These are phyloP conservation scores for Platichthys stellatus DNA, from an alignment of 2,113 vertebrate species.

Conservation along the genomic window DNA sequence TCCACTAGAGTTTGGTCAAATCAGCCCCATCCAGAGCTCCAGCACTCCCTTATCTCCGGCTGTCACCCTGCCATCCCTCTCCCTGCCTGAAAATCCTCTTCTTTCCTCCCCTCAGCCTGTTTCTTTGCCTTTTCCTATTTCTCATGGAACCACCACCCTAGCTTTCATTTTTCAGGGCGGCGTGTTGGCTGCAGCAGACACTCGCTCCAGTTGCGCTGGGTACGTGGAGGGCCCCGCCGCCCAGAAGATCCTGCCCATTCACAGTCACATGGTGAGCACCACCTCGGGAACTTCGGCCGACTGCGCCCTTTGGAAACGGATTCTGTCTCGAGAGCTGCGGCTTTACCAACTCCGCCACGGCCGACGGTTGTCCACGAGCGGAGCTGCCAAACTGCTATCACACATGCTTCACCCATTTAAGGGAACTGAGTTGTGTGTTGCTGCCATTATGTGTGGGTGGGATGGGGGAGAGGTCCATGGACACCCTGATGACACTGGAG, in stretches of 20 bases:
- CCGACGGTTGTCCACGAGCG: slow-evolving; percentile 79
- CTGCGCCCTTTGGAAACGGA: slow-evolving; percentile 85
- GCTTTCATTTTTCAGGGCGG: slow-evolving; percentile 87
- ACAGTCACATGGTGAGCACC: slow-evolving; percentile 87
- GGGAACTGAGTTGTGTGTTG: slow-evolving; percentile 88
- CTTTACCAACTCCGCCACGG: slow-evolving; percentile 85
- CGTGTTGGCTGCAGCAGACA: slow-evolving; percentile 87
- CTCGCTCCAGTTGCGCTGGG: slow-evolving; percentile 85
- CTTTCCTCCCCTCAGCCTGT: slow-evolving; percentile 59
- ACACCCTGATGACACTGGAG: not conserved
- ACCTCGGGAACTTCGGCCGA: slow-evolving; percentile 90
- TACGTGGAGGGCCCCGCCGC: slow-evolving; percentile 84
- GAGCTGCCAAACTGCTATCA: slow-evolving; percentile 86
- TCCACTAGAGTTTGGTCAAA: slow-evolving; percentile 79
- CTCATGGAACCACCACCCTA: slow-evolving; percentile 90
- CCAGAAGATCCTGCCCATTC: slow-evolving; percentile 87
- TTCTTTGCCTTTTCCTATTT: slow-evolving; percentile 79
- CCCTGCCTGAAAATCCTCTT: slow-evolving; percentile 20
- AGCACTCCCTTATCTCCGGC: not conserved
- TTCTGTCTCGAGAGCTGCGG: slow-evolving; percentile 83
- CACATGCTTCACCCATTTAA: slow-evolving; percentile 85
- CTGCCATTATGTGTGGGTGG: slow-evolving; percentile 89
- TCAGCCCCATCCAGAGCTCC: slow-evolving; percentile 36
- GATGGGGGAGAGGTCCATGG: slow-evolving; percentile 71
- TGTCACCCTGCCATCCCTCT: slow-evolving; percentile 4